These are phyloP conservation scores for Tympanoctomys barrerae DNA, from an alignment of 2,797 vertebrate genomes.

Conservation along the genomic window DNA sequence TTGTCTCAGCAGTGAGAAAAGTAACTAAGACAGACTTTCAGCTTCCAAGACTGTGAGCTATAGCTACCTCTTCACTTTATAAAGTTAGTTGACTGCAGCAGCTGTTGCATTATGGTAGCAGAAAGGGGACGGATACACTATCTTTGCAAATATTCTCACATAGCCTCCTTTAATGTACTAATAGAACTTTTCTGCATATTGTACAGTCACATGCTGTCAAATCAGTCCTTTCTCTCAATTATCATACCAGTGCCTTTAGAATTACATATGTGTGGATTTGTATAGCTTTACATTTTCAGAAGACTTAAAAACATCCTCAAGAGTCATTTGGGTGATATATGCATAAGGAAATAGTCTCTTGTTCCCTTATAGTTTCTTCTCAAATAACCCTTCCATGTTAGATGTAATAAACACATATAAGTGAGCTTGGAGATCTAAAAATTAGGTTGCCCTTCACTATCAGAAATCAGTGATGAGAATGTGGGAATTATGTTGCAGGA, in stretches of 20 bases:
- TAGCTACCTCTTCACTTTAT: not conserved
- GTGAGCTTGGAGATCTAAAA: conserved; percentile 86
- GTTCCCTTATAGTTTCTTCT: conserved; percentile 52
- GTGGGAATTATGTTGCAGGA: conserved; percentile 83
- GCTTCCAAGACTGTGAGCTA: not conserved
- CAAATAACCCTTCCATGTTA: conserved; percentile 32
- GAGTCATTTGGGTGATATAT: not conserved
- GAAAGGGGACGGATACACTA: not conserved
- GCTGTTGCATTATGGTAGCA: not conserved
- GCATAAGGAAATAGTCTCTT: conserved; percentile 14
- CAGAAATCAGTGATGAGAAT: conserved; percentile 86
- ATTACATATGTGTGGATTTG: conserved; percentile 53
- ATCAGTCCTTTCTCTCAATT: conserved; percentile 36
- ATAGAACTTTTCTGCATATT: conserved; percentile 27
- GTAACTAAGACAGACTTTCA: not conserved
- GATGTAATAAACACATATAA: conserved; percentile 77
- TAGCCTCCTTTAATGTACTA: not conserved
- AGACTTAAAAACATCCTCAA: conserved; percentile 25
- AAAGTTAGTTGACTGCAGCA: not conserved
- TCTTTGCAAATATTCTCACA: conserved; percentile 29
- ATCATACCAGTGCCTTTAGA: conserved; percentile 33
- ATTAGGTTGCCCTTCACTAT: conserved; percentile 79
- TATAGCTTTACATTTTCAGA: conserved; percentile 46
- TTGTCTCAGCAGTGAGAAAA: not conserved
- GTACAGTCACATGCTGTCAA: not conserved